These are phyloP conservation scores for Drosophila erecta DNA, from an alignment of 1,140 invertebrate genomes.

Conservation along the genomic window DNA sequence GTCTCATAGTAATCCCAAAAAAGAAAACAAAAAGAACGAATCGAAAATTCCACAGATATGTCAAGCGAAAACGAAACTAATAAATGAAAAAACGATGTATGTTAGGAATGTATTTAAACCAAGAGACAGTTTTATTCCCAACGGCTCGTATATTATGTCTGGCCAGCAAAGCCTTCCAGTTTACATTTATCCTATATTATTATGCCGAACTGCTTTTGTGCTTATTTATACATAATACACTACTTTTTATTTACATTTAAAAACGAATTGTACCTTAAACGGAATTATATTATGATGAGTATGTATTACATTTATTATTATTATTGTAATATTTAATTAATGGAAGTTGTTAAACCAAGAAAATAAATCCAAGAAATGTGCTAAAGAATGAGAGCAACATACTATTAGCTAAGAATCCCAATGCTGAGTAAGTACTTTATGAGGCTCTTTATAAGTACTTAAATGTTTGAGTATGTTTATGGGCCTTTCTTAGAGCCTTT, in stretches of 20 bases:
- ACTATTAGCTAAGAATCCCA: background rate
- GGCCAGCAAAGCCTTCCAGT: conserved; percentile 44
- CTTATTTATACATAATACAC: conserved; percentile 60
- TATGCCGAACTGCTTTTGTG: conserved; percentile 45
- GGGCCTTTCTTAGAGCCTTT: background rate
- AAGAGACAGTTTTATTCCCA: conserved; percentile 34
- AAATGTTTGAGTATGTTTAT: conserved; percentile 17
- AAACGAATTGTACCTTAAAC: conserved; percentile 77
- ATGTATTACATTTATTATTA: conserved; percentile 60
- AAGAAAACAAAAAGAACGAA: conserved; percentile 34
- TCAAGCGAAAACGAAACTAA: conserved; percentile 50
- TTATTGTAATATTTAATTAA: conserved; percentile 64
- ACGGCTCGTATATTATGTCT: conserved; percentile 11
- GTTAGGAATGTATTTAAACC: conserved; percentile 35
- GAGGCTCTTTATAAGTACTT: too few species aligned
- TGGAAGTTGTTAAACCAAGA: conserved; percentile 66
- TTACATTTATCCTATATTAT: conserved; percentile 32
- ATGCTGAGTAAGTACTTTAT: conserved; percentile 39
- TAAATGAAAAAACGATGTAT: conserved; percentile 24
- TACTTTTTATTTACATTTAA: conserved; percentile 62
- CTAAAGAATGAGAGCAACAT: conserved; percentile 27
- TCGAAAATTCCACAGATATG: conserved; percentile 29
- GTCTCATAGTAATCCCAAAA: conserved; percentile 11
- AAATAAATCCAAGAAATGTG: conserved; percentile 70
- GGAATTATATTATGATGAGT: conserved; percentile 68